Percentiles rank a stretch among this genome's conserved stretches.
These are phyloP conservation scores for Euspilapteryx auroguttella DNA, from an alignment of 2,888 invertebrate genomes.

Conservation along the genomic window DNA sequence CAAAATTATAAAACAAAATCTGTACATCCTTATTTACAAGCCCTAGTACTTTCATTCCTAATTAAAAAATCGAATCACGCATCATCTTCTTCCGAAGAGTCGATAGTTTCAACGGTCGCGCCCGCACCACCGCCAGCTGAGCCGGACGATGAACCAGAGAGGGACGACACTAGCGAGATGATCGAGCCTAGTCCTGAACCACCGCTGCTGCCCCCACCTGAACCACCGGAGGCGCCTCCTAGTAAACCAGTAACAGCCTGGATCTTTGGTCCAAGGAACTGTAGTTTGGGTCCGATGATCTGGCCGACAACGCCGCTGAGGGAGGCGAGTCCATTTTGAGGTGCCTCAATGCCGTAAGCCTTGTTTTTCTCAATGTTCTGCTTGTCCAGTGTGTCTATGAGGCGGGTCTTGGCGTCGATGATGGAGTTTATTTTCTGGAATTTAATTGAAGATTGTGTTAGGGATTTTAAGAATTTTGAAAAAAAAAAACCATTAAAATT, in stretches of 20 bases:
- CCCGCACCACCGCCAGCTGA: slow-evolving; percentile 25
- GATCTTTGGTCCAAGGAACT: slow-evolving; percentile 68
- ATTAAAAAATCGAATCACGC: slow-evolving; percentile 16
- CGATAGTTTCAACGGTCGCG: slow-evolving; percentile 37
- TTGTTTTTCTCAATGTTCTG: slow-evolving; percentile 76
- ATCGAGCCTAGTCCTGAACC: slow-evolving; percentile 51
- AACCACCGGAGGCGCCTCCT: slow-evolving; percentile 62
- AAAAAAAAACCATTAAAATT: no score
- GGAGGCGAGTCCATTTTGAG: slow-evolving; percentile 59
- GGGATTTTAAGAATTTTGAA: no score
- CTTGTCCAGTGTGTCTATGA: slow-evolving; percentile 69
- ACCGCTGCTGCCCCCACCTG: slow-evolving; percentile 47
- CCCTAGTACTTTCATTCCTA: background rate
- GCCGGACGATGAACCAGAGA: slow-evolving; percentile 48
- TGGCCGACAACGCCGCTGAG: slow-evolving; percentile 69
- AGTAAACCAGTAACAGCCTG: slow-evolving; percentile 55
- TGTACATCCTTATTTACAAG: no score
- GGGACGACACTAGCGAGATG: slow-evolving; percentile 44
- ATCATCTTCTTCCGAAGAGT: slow-evolving; percentile 48
- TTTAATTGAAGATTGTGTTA: slow-evolving; percentile 10
- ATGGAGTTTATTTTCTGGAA: slow-evolving; percentile 81
- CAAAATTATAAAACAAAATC: no score
- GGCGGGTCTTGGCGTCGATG: slow-evolving; percentile 77
- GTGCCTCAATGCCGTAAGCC: slow-evolving; percentile 71
- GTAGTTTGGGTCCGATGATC: slow-evolving; percentile 71